Evolutionary conservation across 2,888 invertebrate species (phyloP), one percentile per base, ranked within the genome.

Genomic region (Epistrophe grossulariae): DNA sequence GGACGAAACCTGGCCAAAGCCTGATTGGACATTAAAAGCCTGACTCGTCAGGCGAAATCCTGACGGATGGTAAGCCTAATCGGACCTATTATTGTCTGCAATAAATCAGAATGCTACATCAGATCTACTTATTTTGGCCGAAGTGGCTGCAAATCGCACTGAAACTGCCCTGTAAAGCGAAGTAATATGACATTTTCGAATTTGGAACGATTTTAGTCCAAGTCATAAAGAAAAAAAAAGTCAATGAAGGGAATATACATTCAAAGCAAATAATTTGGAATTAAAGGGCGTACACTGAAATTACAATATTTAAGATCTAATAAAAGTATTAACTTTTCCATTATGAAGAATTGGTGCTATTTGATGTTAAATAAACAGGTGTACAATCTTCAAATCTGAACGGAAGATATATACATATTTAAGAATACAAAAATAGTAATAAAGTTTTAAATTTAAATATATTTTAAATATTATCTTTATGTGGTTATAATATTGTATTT

Each of bases 71-170:
- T n/a, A n/a, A n/a, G n/a, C n/a, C n/a, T n/a, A n/a, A n/a, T n/a
- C n/a, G n/a, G n/a, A 60, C 9, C 80, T 72, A 73, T 24, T 66
- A 45, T 62, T 84, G 71, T 76, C 74, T 79, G 74, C 66, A 73
- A 45, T 50, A 55, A 80, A 87, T 87, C 50, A 77, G 24, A 84
- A 60, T 55, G 59, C 91, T 91, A 91, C 92, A 91, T 92, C 92
- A 90, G 92, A 93, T 90, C 89, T 92, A 89, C 90, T 92, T 89
- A 93, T 93, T 82, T 90, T 92, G 89, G 92, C 92, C 88, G 93
- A 92, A 91, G 93, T 92, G 71, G 92, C 92, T 89, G 91, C 92
- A 88, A 92, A 92, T 90, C 91, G 92, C 89, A 93, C 92, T 88
- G 92, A 91, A 89, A 79, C 78, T 48, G 70, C 73, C 19, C 68